phyloP scores from a whole-genome alignment of 2,888 invertebrate genomes.

The Nematopogon swammerdamellus region DNA sequence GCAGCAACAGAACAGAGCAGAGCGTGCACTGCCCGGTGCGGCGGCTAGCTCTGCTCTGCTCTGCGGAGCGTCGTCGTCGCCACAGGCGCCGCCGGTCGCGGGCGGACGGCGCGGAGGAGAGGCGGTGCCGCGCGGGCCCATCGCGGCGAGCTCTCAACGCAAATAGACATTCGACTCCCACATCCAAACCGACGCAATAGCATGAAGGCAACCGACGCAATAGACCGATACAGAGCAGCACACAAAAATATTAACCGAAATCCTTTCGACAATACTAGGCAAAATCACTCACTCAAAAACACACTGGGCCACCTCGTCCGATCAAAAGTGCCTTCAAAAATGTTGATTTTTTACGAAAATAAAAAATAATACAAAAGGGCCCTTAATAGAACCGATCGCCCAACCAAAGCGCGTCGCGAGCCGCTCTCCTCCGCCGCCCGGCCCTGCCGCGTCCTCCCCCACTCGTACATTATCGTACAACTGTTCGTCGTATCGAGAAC shows the following conservation, averaged over 20 bases:
- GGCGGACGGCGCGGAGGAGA: background rate
- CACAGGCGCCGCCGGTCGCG: too few relatives aligned
- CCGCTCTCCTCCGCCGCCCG: slow-evolving; percentile 27
- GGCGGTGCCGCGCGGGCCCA: slow-evolving; percentile 20
- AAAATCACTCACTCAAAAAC: slow-evolving; percentile 53
- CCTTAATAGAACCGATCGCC: slow-evolving; percentile 83
- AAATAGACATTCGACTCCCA: slow-evolving; percentile 64
- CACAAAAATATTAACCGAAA: slow-evolving; percentile 7
- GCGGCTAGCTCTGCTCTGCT: too few relatives aligned
- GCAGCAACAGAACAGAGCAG: slow-evolving; percentile 1
- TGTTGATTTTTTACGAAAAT: slow-evolving; percentile 84
- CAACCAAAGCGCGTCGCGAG: slow-evolving; percentile 56
- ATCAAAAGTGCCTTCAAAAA: slow-evolving; percentile 90
- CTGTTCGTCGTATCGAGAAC: slow-evolving; percentile 35
- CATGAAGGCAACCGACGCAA: slow-evolving; percentile 69
- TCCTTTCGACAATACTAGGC: slow-evolving; percentile 16
- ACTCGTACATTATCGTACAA: slow-evolving; percentile 15
- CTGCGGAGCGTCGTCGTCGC: too few relatives aligned
- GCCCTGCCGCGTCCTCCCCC: slow-evolving; percentile 19
- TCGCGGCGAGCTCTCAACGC: slow-evolving; percentile 63
- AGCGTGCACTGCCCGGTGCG: too few relatives aligned
- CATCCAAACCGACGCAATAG: slow-evolving; percentile 79
- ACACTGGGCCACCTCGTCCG: slow-evolving; percentile 92
- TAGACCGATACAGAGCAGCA: slow-evolving; percentile 30
- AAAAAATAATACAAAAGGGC: slow-evolving; percentile 76